Conservation (phyloP, 2,797 vertebrate species). For the Lophotriccus pileatus region DNA sequence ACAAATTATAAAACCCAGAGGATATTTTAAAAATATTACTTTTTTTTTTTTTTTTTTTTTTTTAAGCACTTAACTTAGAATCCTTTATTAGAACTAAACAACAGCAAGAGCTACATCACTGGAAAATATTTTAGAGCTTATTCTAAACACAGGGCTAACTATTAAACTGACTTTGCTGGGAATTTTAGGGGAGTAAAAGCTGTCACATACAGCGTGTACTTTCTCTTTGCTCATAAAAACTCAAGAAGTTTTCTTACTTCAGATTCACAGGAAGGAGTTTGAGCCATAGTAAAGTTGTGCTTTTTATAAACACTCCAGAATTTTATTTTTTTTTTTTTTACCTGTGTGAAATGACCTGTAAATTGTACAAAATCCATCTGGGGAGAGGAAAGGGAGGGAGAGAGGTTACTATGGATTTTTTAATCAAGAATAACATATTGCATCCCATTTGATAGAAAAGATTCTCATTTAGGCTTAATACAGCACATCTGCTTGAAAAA, state of each 20-base stretch:
- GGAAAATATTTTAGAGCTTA: neutral
- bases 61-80: neutral
- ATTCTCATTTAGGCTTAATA: constrained; percentile 39
- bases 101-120: neutral
- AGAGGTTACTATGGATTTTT: neutral
- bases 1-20: constrained; percentile 33
- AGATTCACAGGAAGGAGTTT: neutral
- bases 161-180: neutral
- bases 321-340: neutral
- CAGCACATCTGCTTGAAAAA: constrained; percentile 49
- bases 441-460: constrained; percentile 4
- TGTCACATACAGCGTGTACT: neutral
- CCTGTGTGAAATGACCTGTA: neutral
- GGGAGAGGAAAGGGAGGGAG: neutral
- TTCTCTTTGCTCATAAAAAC: neutral
- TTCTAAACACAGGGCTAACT: neutral
- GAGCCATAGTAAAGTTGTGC: neutral
- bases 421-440: constrained; percentile 13
- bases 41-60: neutral
- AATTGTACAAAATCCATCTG: neutral
- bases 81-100: neutral
- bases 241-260: neutral
- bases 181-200: neutral
- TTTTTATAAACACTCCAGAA: neutral
- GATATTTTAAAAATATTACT: constrained; percentile 15